Evolutionary conservation across 2,797 vertebrate genomes (phyloP), one percentile per base, ranked within the genome.

Genomic region (Aphelocoma californica): DNA sequence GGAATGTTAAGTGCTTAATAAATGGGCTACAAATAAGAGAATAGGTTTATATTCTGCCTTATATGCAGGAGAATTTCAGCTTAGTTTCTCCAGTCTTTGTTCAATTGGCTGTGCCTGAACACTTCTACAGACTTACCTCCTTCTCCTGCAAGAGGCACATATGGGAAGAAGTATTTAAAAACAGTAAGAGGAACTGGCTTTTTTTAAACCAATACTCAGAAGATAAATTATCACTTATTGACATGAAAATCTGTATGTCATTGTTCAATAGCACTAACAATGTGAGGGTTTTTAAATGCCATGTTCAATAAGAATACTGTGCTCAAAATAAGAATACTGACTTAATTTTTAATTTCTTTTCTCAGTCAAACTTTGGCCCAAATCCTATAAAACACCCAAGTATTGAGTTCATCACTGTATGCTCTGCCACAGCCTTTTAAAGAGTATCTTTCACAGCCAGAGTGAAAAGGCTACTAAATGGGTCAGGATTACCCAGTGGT

Each of bases 371-470:
- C 74, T 82, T 91, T 74, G 78, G 72, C 65, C 34, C 57, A 60
- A 54, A 42, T 36, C 80, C 65, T 74, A 73, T 71, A 31, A 36
- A 40, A 74, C 53, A 87, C 47, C 42, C 7, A n/a, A 74, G 50
- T 18, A 36, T 1, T 58, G 57, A 81, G 79, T 44, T 75, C 54
- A 24, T 57, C 34, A 36, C 84, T 57, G 75, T 26, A 20, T 31
- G 45, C 72, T 66, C 61, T 78, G 61, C 54, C 70, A 54, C 62
- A 58, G 74, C 36, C 44, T 64, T 77, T 65, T 91, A 93, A 67
- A 93, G 79, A 61, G 64, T 6, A 95, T 80, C 91, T 92, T 92
- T 94, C 93, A 94, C 57, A 83, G 79, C 58, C 79, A 40, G 67
- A 51, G 40, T 0, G 4, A 78, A 87, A 91, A 73, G 54, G 74